Evolutionary conservation across 2,888 invertebrate species (phyloP), one percentile per base, ranked within the genome.

Genomic region (Incurvaria masculella): DNA sequence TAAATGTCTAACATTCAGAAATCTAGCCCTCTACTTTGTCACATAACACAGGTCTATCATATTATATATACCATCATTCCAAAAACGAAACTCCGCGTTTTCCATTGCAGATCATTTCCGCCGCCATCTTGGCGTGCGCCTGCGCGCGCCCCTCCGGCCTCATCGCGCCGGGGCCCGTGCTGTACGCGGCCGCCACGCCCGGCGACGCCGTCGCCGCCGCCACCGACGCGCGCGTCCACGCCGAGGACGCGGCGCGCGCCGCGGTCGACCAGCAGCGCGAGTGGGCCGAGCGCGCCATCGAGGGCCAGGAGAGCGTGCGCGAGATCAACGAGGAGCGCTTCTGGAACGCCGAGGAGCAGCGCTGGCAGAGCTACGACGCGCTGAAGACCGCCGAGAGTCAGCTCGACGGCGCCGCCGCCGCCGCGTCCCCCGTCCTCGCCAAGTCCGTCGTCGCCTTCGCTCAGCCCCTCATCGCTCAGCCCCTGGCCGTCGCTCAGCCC

Each of bases 51-150:
- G n/a, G n/a, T n/a, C n/a, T n/a, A n/a, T n/a, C n/a, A n/a, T n/a
- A n/a, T n/a, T n/a, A n/a, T n/a, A n/a, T n/a, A n/a, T n/a, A n/a
- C n/a, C n/a, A n/a, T n/a, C n/a, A n/a, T n/a, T n/a, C n/a, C n/a
- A n/a, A n/a, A n/a, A n/a, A n/a, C n/a, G n/a, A n/a, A n/a, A n/a
- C n/a, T 33, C 14, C 23, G 23, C 23, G 10, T 52, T 54, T 52
- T 51, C 58, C 58, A 64, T 66, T 64, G 44, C 72, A 82, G 82
- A 80, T 81, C 71, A 79, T 80, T 61, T 70, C 82, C 69, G 71
- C 73, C 65, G 75, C 81, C 70, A 66, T 81, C 61, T 56, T 66
- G 59, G 69, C 68, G 48, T 61, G 61, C 45, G 61, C 61, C 49
- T 54, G 48, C 40, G 39, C 44, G 39, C 40, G 48, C 44, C 46